Conservation (phyloP, 2,888 invertebrate genomes). For the Blomia tropicalis region DNA sequence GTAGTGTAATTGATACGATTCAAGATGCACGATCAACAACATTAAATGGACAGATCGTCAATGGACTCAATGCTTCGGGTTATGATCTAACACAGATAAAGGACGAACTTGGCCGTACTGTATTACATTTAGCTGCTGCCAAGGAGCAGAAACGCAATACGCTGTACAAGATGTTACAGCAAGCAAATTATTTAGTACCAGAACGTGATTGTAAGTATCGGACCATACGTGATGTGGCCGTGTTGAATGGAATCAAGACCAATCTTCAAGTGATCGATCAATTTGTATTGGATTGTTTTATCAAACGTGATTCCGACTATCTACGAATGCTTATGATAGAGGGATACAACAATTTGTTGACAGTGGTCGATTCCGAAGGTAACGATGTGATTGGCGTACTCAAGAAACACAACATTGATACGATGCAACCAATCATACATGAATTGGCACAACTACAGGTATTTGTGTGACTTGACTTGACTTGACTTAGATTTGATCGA, state of each 20-base stretch:
- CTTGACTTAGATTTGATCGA: too few species aligned
- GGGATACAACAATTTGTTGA: slow-evolving; percentile 72
- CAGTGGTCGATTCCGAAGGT: slow-evolving; percentile 52
- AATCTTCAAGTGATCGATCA: slow-evolving; percentile 66
- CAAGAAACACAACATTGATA: slow-evolving; percentile 16
- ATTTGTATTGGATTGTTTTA: slow-evolving; percentile 48
- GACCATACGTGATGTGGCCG: slow-evolving; percentile 68
- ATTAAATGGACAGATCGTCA: not conserved
- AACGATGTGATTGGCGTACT: slow-evolving; percentile 38
- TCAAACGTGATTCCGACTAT: slow-evolving; percentile 23
- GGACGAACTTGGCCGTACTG: slow-evolving; percentile 78
- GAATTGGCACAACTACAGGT: slow-evolving; percentile 53
- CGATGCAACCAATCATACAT: slow-evolving; percentile 49
- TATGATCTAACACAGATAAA: slow-evolving; percentile 33
- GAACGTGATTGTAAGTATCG: slow-evolving; percentile 70
- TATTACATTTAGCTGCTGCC: slow-evolving; percentile 71
- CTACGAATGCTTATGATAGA: slow-evolving; percentile 50
- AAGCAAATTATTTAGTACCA: slow-evolving; percentile 60
- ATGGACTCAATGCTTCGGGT: slow-evolving; percentile 2
- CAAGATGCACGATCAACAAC: slow-evolving; percentile 5
- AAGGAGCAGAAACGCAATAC: slow-evolving; percentile 63
- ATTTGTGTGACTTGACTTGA: not conserved
- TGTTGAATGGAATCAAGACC: slow-evolving; percentile 56
- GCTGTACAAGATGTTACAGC: slow-evolving; percentile 59
- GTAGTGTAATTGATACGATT: slow-evolving; percentile 20